phyloP scores from a whole-genome alignment of 2,797 vertebrate genomes.

The Diplodus sargus region DNA sequence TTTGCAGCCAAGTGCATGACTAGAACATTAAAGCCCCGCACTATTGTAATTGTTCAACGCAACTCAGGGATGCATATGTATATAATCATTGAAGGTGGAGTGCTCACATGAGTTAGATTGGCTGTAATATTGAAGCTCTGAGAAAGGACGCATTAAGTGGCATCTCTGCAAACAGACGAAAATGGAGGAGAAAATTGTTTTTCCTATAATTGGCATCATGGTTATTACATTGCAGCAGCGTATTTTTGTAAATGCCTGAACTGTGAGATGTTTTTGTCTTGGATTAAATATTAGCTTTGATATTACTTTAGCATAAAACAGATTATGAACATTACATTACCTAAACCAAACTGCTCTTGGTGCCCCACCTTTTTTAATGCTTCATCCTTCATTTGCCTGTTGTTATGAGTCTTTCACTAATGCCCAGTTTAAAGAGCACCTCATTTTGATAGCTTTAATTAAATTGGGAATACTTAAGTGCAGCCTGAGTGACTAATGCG shows the following conservation, averaged over 20 bases:
- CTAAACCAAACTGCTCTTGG: not conserved
- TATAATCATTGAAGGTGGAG: not conserved
- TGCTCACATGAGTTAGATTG: not conserved
- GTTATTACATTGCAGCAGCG: not conserved
- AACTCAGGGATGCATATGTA: not conserved
- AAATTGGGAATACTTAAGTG: slow-evolving; percentile 69
- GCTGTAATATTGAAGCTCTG: not conserved
- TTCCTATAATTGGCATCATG: not conserved
- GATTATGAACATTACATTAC: not conserved
- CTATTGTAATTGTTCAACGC: not conserved
- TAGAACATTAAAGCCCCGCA: not conserved
- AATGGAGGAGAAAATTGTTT: slow-evolving; percentile 16
- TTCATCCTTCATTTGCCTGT: slow-evolving; percentile 29
- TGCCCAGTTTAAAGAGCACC: slow-evolving; percentile 57
- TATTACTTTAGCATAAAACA: not conserved
- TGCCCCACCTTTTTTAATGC: slow-evolving; percentile 22
- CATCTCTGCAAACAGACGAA: not conserved
- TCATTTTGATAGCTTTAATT: slow-evolving; percentile 70
- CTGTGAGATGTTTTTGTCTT: too few species aligned
- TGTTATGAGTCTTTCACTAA: slow-evolving; percentile 42
- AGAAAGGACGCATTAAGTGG: not conserved
- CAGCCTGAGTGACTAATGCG: slow-evolving; percentile 66
- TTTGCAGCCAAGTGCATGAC: not conserved
- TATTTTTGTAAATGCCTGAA: not conserved
- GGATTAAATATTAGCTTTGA: not conserved